These are phyloP conservation scores for Apocrypta bakeri DNA, from an alignment of 1,140 invertebrate species.

Conservation along the genomic window DNA sequence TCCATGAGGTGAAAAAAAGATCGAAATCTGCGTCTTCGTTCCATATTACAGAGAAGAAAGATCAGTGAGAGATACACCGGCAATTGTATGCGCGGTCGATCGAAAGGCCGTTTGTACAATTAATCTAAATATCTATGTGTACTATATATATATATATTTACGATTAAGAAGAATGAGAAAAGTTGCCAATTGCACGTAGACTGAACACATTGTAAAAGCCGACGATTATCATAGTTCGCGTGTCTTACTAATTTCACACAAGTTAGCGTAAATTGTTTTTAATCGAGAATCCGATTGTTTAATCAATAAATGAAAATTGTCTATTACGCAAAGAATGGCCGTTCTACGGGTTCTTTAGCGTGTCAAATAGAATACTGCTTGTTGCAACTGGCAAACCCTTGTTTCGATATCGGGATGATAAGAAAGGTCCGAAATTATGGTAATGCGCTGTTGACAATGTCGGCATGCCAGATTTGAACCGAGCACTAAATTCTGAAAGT, in stretches of 20 bases:
- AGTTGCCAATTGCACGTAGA: background rate
- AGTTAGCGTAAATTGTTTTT: too few relatives aligned
- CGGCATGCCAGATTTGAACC: too few relatives aligned
- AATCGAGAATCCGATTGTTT: too few relatives aligned
- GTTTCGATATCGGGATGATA: too few relatives aligned
- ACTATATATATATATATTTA: background rate
- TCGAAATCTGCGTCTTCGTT: background rate
- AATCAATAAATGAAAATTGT: too few relatives aligned
- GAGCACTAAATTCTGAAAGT: too few relatives aligned
- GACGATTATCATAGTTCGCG: background rate
- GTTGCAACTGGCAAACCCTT: too few relatives aligned
- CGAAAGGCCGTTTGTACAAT: background rate
- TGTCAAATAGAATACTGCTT: too few relatives aligned
- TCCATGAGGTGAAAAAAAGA: background rate
- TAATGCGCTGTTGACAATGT: too few relatives aligned
- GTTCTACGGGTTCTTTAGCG: too few relatives aligned
- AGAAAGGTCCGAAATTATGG: too few relatives aligned
- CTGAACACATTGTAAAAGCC: background rate
- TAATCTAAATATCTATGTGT: background rate
- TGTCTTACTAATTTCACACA: background rate
- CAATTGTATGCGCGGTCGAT: background rate
- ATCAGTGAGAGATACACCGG: background rate
- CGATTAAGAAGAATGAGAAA: conserved; percentile 9
- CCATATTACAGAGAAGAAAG: background rate
- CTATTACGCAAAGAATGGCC: too few relatives aligned